Base-by-base conservation (phyloP, 1,140 invertebrate genomes). In the Aethina tumida region DNA sequence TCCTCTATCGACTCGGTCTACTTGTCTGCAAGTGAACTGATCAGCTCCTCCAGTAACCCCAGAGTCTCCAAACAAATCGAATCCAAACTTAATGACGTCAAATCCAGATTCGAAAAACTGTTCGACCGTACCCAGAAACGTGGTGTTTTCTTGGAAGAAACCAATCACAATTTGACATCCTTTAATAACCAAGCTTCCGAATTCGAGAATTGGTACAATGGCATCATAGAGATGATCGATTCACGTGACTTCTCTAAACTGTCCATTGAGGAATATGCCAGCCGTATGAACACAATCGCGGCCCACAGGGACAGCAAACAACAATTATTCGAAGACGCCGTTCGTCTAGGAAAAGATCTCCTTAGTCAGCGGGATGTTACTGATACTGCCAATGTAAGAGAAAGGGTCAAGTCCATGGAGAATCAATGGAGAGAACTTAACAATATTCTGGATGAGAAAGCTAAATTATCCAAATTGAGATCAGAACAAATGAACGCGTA, bases 61-160 rank as follows among this genome's bases (percentile, higher is more conserved):
- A 70, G 88, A 28, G 77, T 92, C 28, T 87, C 88, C 5, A 91
- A 90, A 65, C 84, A 88, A 50, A 82, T 94, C 24, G 88, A 95
- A 60, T 74, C 77, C 16, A 88, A 92, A 51, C 64, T 94, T 10
- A 79, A 83, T 39, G 88, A 94, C 56, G 80, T 94, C 9, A 82
- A 84, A 38, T 65, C 63, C 14, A 73, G 85, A 58, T 94, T 87
- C 56, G 85, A 90, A 47, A 91, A 89, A 54, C 66, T 94, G 0
- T 68, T 82, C 37, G 84, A 92, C 36, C 81, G 82, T 43, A 80
- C 79, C 0, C 58, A 75, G n/a, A 80, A 82, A 40, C 75, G 89
- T 29, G 75, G 77, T 5, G 79, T 84, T 43, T 81, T 87, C 56
- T 63, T 96, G 0, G 82, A 90, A 13, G 85, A 92, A 44, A 75